A percentile compares a stretch with the other conserved stretches of the same genome.
Evolutionary conservation across 92 coral and sea anemone genomes (phyloP).

Genomic region (Heteractis magnifica): DNA sequence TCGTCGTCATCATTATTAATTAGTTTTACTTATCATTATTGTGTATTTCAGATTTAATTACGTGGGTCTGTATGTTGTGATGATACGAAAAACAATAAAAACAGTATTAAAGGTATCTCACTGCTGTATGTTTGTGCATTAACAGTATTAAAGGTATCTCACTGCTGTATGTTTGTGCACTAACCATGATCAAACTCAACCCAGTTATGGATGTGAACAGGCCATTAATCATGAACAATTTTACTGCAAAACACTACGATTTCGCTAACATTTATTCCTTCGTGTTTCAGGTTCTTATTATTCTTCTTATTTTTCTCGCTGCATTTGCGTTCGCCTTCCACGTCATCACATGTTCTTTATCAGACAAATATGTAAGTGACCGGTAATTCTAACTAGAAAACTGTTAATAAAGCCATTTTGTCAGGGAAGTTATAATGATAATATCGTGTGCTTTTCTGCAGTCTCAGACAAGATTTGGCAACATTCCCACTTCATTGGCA

Average conservation of each 20-base stretch:
- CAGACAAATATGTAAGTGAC: conserved; percentile 16
- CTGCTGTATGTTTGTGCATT: background rate
- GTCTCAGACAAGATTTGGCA: conserved; percentile 54
- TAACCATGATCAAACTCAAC: too few species aligned
- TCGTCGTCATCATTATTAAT: too few species aligned
- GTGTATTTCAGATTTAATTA: conserved; percentile 66
- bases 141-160: too few species aligned
- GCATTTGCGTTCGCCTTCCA: conserved; percentile 82
- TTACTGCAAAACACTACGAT: background rate
- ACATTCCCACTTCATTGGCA: conserved; percentile 56
- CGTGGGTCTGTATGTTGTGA: conserved; percentile 80
- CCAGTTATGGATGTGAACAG: too few species aligned
- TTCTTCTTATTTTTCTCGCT: conserved; percentile 70
- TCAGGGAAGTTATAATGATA: background rate
- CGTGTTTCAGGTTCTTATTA: conserved; percentile 62
- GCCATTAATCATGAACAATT: background rate
- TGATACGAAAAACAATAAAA: conserved; percentile 76
- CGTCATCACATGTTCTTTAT: conserved; percentile 37
- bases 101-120: conserved; percentile 72
- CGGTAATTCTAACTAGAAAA: too few species aligned
- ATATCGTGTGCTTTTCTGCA: background rate
- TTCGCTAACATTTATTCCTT: background rate
- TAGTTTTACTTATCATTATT: background rate
- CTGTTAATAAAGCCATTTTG: background rate
- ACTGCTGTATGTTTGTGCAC: too few species aligned